Conservation (phyloP, 2,797 vertebrate genomes). For the Tokudaia tokunoshimensis region DNA sequence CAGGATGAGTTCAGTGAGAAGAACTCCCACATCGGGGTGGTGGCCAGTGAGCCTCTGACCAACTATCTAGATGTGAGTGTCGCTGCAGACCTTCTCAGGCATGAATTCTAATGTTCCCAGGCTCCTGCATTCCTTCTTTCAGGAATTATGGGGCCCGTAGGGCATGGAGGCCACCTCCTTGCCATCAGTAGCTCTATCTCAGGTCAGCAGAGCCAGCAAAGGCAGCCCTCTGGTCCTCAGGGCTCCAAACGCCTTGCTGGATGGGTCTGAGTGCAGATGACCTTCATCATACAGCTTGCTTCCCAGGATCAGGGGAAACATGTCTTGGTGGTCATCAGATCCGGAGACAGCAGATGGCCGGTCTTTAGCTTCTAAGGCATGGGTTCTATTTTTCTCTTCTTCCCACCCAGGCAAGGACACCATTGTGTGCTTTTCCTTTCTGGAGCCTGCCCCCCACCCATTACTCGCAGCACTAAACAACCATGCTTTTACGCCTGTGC, state of each 20-base stretch:
- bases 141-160: background rate
- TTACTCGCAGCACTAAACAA: background rate
- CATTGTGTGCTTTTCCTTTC: background rate
- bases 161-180: fast-evolving
- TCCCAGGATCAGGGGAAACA: slow-evolving; percentile 78
- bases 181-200: fast-evolving
- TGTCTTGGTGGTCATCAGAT: slow-evolving; percentile 14
- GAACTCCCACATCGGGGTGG: slow-evolving; percentile 50
- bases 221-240: background rate
- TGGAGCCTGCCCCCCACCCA: background rate
- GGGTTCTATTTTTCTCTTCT: background rate
- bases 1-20: slow-evolving; percentile 82
- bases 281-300: background rate
- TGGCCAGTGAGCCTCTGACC: slow-evolving; percentile 86
- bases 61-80: slow-evolving; percentile 90
- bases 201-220: background rate
- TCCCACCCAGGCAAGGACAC: background rate
- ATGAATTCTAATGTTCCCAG: fast-evolving
- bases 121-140: too few relatives aligned
- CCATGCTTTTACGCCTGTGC: background rate
- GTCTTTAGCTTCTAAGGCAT: fast-evolving
- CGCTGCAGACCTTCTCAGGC: background rate
- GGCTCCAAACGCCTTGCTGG: background rate
- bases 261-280: background rate
- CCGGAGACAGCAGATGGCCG: background rate